Evolutionary conservation across 1,140 invertebrate genomes (phyloP).

Genomic region (Oncopeltus fasciatus): DNA sequence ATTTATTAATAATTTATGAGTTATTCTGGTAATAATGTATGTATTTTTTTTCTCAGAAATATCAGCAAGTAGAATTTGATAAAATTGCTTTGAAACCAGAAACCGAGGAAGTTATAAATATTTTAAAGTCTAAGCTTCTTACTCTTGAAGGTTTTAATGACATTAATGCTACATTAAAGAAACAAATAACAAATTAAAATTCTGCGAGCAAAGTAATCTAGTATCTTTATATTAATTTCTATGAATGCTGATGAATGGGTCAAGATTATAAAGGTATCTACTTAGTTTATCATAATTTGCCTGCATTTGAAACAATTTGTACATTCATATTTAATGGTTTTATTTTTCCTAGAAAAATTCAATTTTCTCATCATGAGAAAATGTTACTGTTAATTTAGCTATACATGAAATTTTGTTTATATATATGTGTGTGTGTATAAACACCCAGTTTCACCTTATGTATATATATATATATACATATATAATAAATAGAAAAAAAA

Average conservation of each 20-base stretch:
- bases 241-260: slow-evolving; percentile 1
- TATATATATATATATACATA: too few relatives aligned
- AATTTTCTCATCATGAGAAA: too few relatives aligned
- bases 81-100: not conserved
- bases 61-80: not conserved
- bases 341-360: too few relatives aligned
- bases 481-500: too few relatives aligned
- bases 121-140: not conserved
- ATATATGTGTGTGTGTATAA: too few relatives aligned
- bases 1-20: slow-evolving; percentile 13
- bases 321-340: too few relatives aligned
- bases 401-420: too few relatives aligned
- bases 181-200: not conserved
- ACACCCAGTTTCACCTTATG: too few relatives aligned
- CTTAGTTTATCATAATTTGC: too few relatives aligned
- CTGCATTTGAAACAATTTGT: too few relatives aligned
- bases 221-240: not conserved
- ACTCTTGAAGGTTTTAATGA: not conserved
- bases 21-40: not conserved
- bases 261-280: slow-evolving; percentile 2
- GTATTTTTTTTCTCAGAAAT: not conserved
- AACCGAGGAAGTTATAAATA: not conserved
- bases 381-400: too few relatives aligned
- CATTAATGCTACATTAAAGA: too few relatives aligned
- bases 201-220: not conserved